Evolutionary conservation across 2,113 vertebrate species (phyloP), one percentile per base, ranked within the genome.

Genomic region (Prietella phreatophila): DNA sequence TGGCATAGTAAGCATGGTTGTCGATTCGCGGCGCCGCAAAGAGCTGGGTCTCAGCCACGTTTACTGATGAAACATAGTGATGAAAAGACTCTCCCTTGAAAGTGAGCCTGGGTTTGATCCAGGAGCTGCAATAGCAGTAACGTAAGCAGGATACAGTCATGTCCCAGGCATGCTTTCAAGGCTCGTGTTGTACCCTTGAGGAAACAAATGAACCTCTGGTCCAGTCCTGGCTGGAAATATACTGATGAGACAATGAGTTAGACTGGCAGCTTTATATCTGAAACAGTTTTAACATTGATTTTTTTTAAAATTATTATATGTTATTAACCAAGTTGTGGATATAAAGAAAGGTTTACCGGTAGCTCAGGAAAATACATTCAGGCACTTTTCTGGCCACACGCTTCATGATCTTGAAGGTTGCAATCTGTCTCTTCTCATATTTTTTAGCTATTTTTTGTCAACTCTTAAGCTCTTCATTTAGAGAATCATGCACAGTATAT

Each of bases 81-180:
- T n/a, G n/a, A n/a, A n/a, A n/a, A 42, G 36, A 75, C 8, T 71
- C 67, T 17, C 30, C 30, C 19, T 15, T 15, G 33, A 1, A 36
- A 36, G 67, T 71, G 67, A 19, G 15, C 5, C 6, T 36, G 67
- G 15, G 67, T 39, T 7, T 17, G 69, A 73, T 73, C 69, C 69
- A 73, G 39, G 33, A 73, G 69, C 75, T 78, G 76, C 47, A 79
- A 30, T 17, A 79, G 10, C 42, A 79, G 47, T 53, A 79, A 53
- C 27, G 47, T 79, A 17, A 79, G 76, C 25, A 17, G 30, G 47
- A 79, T 78, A 53, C 76, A 50, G 76, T 79, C 76, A 79, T 79
- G 47, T 53, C 76, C 14, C 75, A 50, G 75, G 75, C 42, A 78
- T 78, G 42, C 42, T 76, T 76, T 36, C 25, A 25, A 13, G 42